Percentiles rank a stretch among this genome's conserved stretches.
These are phyloP conservation scores for Silurus glanis DNA, from an alignment of 2,113 vertebrate genomes.

Conservation along the genomic window DNA sequence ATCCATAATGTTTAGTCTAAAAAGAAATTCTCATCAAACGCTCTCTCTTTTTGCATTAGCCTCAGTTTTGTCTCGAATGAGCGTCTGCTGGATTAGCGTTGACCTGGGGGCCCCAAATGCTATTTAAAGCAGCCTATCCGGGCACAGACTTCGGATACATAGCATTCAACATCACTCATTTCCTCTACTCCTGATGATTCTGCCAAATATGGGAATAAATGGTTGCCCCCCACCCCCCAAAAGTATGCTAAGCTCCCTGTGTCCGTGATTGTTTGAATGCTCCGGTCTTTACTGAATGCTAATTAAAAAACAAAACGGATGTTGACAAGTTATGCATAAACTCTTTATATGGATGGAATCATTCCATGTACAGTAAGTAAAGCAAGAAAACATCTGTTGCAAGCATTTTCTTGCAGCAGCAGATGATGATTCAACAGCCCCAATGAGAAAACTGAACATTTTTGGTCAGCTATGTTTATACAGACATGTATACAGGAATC, in stretches of 20 bases:
- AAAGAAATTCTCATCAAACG: constrained; percentile 11
- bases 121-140: constrained; percentile 35
- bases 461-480: constrained; percentile 28
- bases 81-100: constrained; percentile 3
- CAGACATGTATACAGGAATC: constrained; percentile 6
- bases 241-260: not conserved
- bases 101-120: constrained; percentile 32
- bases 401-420: not conserved
- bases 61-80: constrained; percentile 33
- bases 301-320: not conserved
- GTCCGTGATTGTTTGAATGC: not conserved
- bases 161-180: constrained; percentile 38
- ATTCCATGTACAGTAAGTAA: constrained; percentile 43
- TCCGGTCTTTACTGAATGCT: not conserved
- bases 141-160: constrained; percentile 21
- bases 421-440: constrained; percentile 21
- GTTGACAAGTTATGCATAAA: constrained; percentile 20
- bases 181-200: constrained; percentile 23
- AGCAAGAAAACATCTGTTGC: constrained; percentile 42
- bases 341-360: constrained; percentile 11
- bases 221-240: not conserved
- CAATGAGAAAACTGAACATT: not conserved
- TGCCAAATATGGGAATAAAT: constrained; percentile 13
- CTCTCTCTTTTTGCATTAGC: constrained; percentile 25
- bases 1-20: not conserved